A percentile compares a stretch with the other conserved stretches of the same genome.
Conservation (phyloP, 2,113 vertebrate species). For the Calidris pugnax region DNA sequence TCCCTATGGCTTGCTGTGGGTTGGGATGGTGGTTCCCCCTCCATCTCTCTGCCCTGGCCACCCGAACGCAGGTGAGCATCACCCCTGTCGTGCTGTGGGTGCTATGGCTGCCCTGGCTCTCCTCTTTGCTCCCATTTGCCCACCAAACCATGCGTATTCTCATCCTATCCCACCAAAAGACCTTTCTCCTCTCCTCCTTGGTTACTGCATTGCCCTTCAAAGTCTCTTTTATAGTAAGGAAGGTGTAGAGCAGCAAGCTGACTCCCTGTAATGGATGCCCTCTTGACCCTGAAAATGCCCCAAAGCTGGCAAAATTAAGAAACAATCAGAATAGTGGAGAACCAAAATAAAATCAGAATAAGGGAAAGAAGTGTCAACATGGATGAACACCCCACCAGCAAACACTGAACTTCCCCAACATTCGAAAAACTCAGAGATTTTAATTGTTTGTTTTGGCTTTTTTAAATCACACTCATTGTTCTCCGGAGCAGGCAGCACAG, state of each 20-base stretch:
- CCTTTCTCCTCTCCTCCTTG: neutral
- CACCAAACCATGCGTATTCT: neutral
- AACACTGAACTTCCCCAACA: neutral
- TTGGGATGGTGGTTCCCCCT: neutral
- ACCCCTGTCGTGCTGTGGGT: neutral
- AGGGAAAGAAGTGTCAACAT: neutral
- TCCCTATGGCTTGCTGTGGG: neutral
- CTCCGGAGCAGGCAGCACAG: neutral
- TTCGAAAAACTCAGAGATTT: neutral
- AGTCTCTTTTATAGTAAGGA: neutral
- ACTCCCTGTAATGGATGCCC: neutral
- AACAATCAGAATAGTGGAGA: neutral
- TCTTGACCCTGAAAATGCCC: neutral
- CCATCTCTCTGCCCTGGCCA: neutral
- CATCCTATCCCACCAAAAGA: neutral
- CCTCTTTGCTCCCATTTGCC: neutral
- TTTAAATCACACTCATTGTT: fast-evolving
- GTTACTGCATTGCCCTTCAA: neutral
- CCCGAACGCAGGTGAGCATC: neutral
- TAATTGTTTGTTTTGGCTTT: neutral
- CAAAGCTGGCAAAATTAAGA: neutral
- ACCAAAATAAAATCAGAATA: neutral
- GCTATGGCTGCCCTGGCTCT: neutral
- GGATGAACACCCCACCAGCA: fast-evolving
- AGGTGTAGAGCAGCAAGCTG: neutral